phyloP scores from a whole-genome alignment of 2,113 vertebrate species.

The Vulpes ferrilata region DNA sequence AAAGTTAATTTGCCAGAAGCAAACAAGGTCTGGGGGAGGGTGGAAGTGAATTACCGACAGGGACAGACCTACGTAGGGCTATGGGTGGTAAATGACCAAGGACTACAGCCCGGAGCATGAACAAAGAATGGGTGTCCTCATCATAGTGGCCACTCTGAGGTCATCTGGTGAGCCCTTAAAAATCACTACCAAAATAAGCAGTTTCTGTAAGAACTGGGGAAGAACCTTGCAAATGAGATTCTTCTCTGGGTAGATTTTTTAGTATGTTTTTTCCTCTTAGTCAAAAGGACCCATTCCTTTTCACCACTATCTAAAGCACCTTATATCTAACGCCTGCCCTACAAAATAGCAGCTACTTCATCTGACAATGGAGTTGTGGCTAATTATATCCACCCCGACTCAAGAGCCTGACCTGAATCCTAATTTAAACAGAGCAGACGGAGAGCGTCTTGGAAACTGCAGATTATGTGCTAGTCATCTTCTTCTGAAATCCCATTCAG shows the following conservation, averaged over 20 bases:
- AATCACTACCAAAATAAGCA: not conserved
- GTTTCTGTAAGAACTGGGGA: not conserved
- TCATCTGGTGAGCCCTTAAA: not conserved
- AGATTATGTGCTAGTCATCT: not conserved
- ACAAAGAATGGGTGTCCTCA: not conserved
- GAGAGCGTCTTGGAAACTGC: constrained; percentile 66
- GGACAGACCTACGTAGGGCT: not conserved
- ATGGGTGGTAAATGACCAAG: not conserved
- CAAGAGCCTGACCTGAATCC: not conserved
- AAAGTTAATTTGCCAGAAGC: not conserved
- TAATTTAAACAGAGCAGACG: constrained; percentile 64
- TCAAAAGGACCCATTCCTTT: not conserved
- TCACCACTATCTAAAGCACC: not conserved
- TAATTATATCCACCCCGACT: not conserved
- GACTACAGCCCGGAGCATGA: not conserved
- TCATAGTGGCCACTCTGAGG: not conserved
- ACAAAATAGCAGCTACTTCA: not conserved
- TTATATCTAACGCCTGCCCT: not conserved
- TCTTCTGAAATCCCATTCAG: constrained; percentile 42
- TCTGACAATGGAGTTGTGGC: not conserved
- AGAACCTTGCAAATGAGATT: not conserved
- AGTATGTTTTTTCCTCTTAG: not conserved
- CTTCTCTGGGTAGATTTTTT: not conserved
- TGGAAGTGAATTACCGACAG: not conserved
- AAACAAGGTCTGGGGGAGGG: not conserved